Evolutionary conservation across 2,797 vertebrate species (phyloP), one percentile per base, ranked within the genome.

Genomic region (Threskiornis aethiopicus): DNA sequence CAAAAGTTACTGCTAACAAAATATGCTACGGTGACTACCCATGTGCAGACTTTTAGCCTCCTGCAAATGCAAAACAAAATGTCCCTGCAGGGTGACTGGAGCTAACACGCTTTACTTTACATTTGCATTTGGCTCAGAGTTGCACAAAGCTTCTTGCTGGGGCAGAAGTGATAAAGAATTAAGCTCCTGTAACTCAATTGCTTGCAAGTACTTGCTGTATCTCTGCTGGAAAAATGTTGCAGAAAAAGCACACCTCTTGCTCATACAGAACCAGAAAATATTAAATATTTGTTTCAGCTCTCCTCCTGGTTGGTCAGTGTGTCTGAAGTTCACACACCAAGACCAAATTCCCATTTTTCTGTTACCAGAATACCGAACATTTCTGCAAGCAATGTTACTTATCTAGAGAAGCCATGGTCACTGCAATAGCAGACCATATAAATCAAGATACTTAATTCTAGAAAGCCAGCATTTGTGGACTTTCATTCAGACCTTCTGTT

Each of bases 71-170:
- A 77, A 91, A 93, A 10, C 64, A 83, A 91, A 87, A 89, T 15
- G 39, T 92, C 90, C 91, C 92, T 91, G 92, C 84, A 73, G 95
- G 90, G 87, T 92, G 96, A 44, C 78, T 94, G 92, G 70, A 87
- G 75, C 64, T 95, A 77, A 92, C 80, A 47, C 0, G 4, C 75
- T 94, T 88, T 75, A 9, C 65, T 95, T 94, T 35, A 25, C 46
- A 66, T 96, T 64, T 93, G 86, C 87, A 57, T 87, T 93, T 95
- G 84, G 84, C 90, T 96, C 37, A 10, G 89, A 59, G 84, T 70
- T 11, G 0, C 33, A 64, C 44, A 8, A 65, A 59, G 64, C 71
- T 91, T 87, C 86, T 89, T 67, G 71, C 84, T 55, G 64, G 75
- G 83, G 84, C 61, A 79, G 67, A 94, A 87, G 59, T 39, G 71